These are phyloP conservation scores for Bubo bubo DNA, from an alignment of 2,113 vertebrate species.

Conservation along the genomic window DNA sequence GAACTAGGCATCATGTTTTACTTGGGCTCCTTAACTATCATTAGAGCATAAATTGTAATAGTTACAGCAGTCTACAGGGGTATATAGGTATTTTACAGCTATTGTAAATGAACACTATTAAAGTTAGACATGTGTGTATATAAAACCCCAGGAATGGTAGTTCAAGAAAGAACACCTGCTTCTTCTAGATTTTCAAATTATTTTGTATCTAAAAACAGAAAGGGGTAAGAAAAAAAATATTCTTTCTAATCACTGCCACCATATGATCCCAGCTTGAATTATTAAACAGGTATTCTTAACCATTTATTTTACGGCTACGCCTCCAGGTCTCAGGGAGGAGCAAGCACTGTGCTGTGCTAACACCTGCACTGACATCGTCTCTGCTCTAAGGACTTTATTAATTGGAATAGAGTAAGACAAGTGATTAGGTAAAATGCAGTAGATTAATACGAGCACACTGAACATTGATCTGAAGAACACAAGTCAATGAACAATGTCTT, in stretches of 20 bases:
- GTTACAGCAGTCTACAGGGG: conserved; percentile 59
- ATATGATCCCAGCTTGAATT: background rate
- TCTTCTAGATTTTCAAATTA: conserved; percentile 38
- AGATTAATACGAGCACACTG: background rate
- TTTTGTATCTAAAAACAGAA: conserved; percentile 54
- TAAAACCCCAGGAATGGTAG: conserved; percentile 70
- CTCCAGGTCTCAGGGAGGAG: background rate
- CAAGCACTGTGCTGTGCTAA: background rate
- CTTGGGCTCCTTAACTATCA: conserved; percentile 66
- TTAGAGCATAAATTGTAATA: conserved; percentile 75
- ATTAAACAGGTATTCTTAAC: conserved; percentile 7
- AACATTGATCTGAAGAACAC: conserved; percentile 33
- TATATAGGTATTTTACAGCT: conserved; percentile 71
- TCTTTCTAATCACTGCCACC: conserved; percentile 8
- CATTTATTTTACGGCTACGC: background rate
- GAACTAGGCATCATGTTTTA: conserved; percentile 63
- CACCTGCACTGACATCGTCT: background rate
- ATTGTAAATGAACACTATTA: conserved; percentile 73
- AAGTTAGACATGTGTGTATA: conserved; percentile 67
- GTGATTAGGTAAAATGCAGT: background rate
- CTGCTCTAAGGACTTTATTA: background rate
- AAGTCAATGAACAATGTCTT: conserved; percentile 14
- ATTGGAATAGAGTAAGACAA: background rate
- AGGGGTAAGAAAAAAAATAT: background rate
- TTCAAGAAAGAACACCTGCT: conserved; percentile 66